Percentiles rank a stretch among this genome's conserved stretches.
These are phyloP conservation scores for Achlya flavicornis DNA, from an alignment of 2,888 invertebrate genomes.

Conservation along the genomic window DNA sequence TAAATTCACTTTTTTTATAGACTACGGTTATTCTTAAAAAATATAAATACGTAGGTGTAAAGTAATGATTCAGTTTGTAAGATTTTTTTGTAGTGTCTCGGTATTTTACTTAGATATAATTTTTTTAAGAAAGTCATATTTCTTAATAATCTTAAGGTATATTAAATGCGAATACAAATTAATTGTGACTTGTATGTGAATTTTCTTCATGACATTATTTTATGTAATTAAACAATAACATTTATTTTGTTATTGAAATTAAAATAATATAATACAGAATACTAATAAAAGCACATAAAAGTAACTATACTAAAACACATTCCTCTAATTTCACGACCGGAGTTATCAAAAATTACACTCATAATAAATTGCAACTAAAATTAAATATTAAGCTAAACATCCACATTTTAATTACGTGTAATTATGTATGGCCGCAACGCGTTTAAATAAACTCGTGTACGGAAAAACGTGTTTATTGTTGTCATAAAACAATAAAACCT, in stretches of 20 bases:
- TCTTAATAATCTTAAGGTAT: too few relatives aligned
- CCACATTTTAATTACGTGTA: slow-evolving; percentile 53
- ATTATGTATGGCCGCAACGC: slow-evolving; percentile 48
- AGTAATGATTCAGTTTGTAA: slow-evolving; percentile 1
- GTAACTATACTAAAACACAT: not conserved
- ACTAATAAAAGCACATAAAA: not conserved
- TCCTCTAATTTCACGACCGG: not conserved
- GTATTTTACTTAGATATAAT: not conserved
- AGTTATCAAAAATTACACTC: slow-evolving; percentile 2
- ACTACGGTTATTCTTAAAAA: not conserved
- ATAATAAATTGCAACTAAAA: slow-evolving; percentile 28
- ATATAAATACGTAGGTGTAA: not conserved
- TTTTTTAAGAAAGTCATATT: too few relatives aligned
- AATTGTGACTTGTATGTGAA: too few relatives aligned
- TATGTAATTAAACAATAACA: too few relatives aligned
- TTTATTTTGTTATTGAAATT: too few relatives aligned
- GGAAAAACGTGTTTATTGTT: slow-evolving; percentile 50
- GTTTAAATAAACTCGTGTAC: slow-evolving; percentile 38
- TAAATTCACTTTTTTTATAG: slow-evolving; percentile 12
- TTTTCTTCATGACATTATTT: too few relatives aligned
- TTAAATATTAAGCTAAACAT: slow-evolving; percentile 35
- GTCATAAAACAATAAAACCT: slow-evolving; percentile 73
- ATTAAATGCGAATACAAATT: too few relatives aligned
- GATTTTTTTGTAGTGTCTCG: not conserved
- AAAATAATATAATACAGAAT: too few relatives aligned